A percentile compares a stretch with the other conserved stretches of the same genome.
phyloP scores from a whole-genome alignment of 2,797 vertebrate species.

The Gorsachius magnificus region DNA sequence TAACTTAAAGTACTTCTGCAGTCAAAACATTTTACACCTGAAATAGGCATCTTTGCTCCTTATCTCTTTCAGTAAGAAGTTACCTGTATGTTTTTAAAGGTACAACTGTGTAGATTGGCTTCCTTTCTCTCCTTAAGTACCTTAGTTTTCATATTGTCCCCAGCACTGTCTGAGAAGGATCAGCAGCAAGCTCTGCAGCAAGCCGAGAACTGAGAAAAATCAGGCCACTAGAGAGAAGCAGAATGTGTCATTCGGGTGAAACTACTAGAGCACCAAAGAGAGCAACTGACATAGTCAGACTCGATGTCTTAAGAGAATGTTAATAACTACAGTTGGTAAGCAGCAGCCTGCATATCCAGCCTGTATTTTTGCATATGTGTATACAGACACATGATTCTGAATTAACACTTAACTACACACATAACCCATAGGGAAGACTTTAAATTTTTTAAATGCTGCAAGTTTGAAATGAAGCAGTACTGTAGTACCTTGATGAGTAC shows the following conservation, averaged over 20 bases:
- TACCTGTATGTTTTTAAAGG: not conserved
- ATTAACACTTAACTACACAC: not conserved
- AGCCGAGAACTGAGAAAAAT: not conserved
- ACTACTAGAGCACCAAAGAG: not conserved
- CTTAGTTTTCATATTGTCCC: not conserved
- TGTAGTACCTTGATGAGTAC: not conserved
- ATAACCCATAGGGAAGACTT: not conserved
- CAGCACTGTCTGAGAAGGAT: not conserved
- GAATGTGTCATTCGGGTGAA: accelerated
- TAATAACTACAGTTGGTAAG: not conserved
- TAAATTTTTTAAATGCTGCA: not conserved
- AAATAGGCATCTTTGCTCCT: not conserved
- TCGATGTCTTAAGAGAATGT: not conserved
- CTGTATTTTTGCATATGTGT: not conserved
- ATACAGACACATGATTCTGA: not conserved
- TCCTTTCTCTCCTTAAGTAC: not conserved
- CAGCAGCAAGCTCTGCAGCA: not conserved
- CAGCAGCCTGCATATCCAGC: not conserved
- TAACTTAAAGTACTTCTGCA: not conserved
- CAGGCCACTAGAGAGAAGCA: not conserved
- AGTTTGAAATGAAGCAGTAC: not conserved
- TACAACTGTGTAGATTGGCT: not conserved
- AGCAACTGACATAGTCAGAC: not conserved
- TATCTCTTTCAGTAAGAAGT: not conserved
- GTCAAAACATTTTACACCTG: not conserved